These are phyloP conservation scores for Drosophila varians DNA, from an alignment of 1,140 invertebrate genomes.

Conservation along the genomic window DNA sequence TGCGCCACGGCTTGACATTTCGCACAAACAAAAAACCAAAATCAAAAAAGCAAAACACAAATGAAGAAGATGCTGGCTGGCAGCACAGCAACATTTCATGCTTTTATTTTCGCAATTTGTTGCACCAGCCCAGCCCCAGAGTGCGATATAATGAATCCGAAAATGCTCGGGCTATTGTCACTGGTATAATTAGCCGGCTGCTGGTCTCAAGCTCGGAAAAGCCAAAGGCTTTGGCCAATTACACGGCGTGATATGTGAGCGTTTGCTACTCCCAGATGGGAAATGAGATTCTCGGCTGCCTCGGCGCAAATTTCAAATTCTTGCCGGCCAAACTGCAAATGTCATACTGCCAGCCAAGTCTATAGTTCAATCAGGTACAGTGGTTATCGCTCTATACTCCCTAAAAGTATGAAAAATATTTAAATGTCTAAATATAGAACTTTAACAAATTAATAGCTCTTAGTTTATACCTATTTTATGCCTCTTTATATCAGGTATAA, in stretches of 20 bases:
- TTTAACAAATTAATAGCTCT: not conserved
- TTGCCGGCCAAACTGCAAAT: slow-evolving; percentile 52
- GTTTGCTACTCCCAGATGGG: slow-evolving; percentile 1
- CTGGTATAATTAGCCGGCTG: slow-evolving; percentile 48
- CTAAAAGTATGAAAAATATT: not conserved
- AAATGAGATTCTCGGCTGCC: slow-evolving; percentile 22
- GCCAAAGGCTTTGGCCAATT: slow-evolving; percentile 1
- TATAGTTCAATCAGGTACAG: slow-evolving; percentile 24
- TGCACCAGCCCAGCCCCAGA: slow-evolving; percentile 54
- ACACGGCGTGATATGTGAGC: slow-evolving; percentile 6
- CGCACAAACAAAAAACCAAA: slow-evolving; percentile 49
- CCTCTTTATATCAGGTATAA: not conserved
- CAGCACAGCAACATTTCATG: slow-evolving; percentile 44
- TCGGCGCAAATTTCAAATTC: slow-evolving; percentile 53
- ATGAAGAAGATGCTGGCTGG: slow-evolving; percentile 33
- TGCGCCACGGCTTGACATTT: slow-evolving; percentile 68
- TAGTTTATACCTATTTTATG: not conserved
- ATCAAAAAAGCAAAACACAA: slow-evolving; percentile 24
- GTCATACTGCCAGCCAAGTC: slow-evolving; percentile 39
- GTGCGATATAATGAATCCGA: slow-evolving; percentile 26
- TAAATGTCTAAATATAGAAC: not conserved
- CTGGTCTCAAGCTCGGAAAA: slow-evolving; percentile 1
- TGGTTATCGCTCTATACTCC: slow-evolving; percentile 16
- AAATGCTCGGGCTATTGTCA: slow-evolving; percentile 42
- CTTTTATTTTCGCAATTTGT: slow-evolving; percentile 70